Percentiles rank a stretch among this genome's conserved stretches.
phyloP scores from a whole-genome alignment of 2,113 vertebrate genomes.

The Struthidea cinerea region DNA sequence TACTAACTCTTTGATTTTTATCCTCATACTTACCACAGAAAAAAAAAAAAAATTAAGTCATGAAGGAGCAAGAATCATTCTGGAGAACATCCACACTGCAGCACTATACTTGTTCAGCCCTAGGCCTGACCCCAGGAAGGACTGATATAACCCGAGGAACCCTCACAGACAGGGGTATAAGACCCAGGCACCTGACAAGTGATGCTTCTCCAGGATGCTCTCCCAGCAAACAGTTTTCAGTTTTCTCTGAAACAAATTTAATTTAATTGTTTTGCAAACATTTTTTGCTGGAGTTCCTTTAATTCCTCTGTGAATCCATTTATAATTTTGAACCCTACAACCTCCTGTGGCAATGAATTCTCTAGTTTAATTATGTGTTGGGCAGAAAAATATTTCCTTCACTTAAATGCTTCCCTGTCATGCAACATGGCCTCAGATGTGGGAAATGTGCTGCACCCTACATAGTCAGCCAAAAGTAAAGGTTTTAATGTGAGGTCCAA shows the following conservation, averaged over 20 bases:
- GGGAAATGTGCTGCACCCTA: neutral
- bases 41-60: neutral
- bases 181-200: neutral
- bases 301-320: neutral
- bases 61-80: neutral
- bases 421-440: neutral
- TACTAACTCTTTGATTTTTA: neutral
- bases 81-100: neutral
- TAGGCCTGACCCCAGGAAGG: neutral
- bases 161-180: rapidly evolving
- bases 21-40: neutral
- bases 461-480: neutral
- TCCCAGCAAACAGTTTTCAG: neutral
- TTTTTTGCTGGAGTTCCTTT: neutral
- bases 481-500: neutral
- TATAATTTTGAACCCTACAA: neutral
- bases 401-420: neutral
- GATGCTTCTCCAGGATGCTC: neutral
- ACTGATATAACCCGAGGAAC: neutral
- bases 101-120: rapidly evolving
- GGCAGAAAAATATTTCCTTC: neutral
- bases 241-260: neutral
- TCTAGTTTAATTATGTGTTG: neutral
- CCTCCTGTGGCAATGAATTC: neutral
- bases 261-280: neutral